Evolutionary conservation across 2,888 invertebrate genomes (phyloP), one percentile per base, ranked within the genome.

Genomic region (Cephus runcator): DNA sequence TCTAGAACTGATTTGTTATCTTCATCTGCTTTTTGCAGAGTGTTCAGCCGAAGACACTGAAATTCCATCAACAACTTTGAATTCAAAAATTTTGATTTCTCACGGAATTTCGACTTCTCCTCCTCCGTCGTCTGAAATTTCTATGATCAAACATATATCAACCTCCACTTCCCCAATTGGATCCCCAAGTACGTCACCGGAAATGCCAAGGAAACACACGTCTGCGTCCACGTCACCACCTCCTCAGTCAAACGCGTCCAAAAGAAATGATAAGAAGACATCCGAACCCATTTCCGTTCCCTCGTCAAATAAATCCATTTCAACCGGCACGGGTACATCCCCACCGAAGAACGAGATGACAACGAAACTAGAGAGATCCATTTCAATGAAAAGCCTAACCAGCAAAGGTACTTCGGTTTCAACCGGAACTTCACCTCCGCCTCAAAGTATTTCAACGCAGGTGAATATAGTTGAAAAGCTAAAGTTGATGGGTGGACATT

Each of bases 401-500:
- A 76, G 9, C 68, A 81, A 82, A 79, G 80, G 81, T 69, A 81
- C 78, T 77, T 88, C 92, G 40, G 92, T 92, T 73, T 96, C 96
- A 79, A 96, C 95, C 75, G 96, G 96, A 79, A 97, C 97, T 56
- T 97, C 97, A 56, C 97, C 97, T 73, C 96, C 97, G 56, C 97
- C 97, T 3, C 97, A 97, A 91, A 96, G 93, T 89, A 97, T 96
- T 87, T 96, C 97, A 35, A 97, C 97, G 34, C 97, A 97, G 94
- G 96, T 96, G 91, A 87, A 87, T 83, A 77, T 23, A 1, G 40
- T 56, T 23, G 40, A 56, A 56, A 23, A 56, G 15, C 9, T 1
- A 2, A 23, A 56, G 40, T 15, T 9, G 23, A 23, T 6, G 0
- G 4, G 40, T 15, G 6, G 40, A 40, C 0, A 15, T 40, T 15